These are phyloP conservation scores for Eleginops maclovinus DNA, from an alignment of 2,113 vertebrate genomes.

Conservation along the genomic window DNA sequence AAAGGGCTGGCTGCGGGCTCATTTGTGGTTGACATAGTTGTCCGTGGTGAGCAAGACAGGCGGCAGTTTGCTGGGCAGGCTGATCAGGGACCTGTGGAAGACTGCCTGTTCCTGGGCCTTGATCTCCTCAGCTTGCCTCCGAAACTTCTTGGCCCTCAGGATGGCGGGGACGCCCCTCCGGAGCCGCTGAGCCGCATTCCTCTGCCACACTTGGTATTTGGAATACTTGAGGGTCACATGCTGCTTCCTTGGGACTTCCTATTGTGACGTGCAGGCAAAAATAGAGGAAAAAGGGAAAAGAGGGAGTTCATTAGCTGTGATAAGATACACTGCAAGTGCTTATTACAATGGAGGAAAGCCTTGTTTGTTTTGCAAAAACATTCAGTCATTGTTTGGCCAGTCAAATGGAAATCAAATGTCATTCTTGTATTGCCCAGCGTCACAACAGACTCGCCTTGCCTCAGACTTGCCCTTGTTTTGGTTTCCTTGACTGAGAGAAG, in stretches of 20 bases:
- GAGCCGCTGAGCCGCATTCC: slow-evolving; percentile 89
- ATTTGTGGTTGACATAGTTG: slow-evolving; percentile 88
- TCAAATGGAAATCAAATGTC: slow-evolving; percentile 71
- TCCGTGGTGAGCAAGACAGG: slow-evolving; percentile 84
- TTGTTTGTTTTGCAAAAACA: slow-evolving; percentile 63
- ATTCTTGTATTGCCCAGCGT: slow-evolving; percentile 50
- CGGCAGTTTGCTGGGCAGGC: slow-evolving; percentile 89
- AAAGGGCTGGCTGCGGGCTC: slow-evolving; percentile 84
- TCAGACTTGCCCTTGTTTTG: slow-evolving; percentile 72
- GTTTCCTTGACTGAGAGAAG: slow-evolving; percentile 70
- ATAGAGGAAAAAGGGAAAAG: slow-evolving; percentile 59
- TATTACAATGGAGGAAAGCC: slow-evolving; percentile 66
- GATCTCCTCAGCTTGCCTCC: slow-evolving; percentile 87
- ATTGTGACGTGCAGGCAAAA: slow-evolving; percentile 62
- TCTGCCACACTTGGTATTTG: slow-evolving; percentile 91
- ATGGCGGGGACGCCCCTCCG: slow-evolving; percentile 89
- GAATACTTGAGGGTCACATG: slow-evolving; percentile 88
- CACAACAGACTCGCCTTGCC: slow-evolving; percentile 68
- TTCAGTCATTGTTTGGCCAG: slow-evolving; percentile 60
- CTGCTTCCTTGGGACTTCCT: slow-evolving; percentile 90
- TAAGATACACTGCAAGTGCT: slow-evolving; percentile 52
- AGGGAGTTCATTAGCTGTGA: slow-evolving; percentile 65
- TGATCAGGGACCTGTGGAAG: slow-evolving; percentile 89
- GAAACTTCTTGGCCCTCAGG: slow-evolving; percentile 86
- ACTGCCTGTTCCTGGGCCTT: slow-evolving; percentile 86